Evolutionary conservation across 2,797 vertebrate genomes (phyloP).

Genomic region (Oryzias dopingdopingensis): DNA sequence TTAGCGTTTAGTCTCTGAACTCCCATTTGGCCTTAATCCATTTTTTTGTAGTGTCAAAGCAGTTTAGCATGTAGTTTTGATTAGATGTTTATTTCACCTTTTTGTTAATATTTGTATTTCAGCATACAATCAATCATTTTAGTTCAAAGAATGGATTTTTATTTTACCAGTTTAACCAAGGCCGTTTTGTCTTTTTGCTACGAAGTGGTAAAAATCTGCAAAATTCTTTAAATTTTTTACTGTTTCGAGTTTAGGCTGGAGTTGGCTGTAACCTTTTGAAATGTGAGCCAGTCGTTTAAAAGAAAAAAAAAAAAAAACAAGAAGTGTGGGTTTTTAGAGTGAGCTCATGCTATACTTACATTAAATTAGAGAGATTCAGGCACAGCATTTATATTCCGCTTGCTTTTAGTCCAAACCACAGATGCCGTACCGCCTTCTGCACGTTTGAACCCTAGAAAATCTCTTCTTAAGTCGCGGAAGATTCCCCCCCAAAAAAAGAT

Average conservation of each 20-base stretch:
- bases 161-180: too few species aligned
- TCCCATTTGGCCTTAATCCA: too few species aligned
- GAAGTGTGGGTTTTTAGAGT: slow-evolving; percentile 55
- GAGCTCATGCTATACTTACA: slow-evolving; percentile 76
- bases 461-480: slow-evolving; percentile 12
- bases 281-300: slow-evolving; percentile 66
- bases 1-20: too few species aligned
- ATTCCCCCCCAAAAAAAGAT: slow-evolving; percentile 22
- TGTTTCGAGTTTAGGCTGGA: slow-evolving; percentile 47
- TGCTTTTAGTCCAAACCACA: slow-evolving; percentile 60
- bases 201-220: background rate
- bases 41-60: too few species aligned
- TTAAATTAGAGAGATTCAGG: slow-evolving; percentile 73
- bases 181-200: too few species aligned
- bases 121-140: too few species aligned
- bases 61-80: too few species aligned
- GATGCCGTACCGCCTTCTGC: slow-evolving; percentile 49
- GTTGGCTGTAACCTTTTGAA: slow-evolving; percentile 51
- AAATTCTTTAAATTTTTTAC: slow-evolving; percentile 38
- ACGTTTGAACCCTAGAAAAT: slow-evolving; percentile 37
- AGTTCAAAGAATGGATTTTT: too few species aligned
- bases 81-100: too few species aligned
- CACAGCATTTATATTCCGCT: slow-evolving; percentile 63
- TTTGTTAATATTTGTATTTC: too few species aligned
- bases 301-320: slow-evolving; percentile 13